A percentile compares a stretch with the other conserved stretches of the same genome.
Conservation (phyloP, 2,113 vertebrate genomes). For the Sceloporus tristichus region DNA sequence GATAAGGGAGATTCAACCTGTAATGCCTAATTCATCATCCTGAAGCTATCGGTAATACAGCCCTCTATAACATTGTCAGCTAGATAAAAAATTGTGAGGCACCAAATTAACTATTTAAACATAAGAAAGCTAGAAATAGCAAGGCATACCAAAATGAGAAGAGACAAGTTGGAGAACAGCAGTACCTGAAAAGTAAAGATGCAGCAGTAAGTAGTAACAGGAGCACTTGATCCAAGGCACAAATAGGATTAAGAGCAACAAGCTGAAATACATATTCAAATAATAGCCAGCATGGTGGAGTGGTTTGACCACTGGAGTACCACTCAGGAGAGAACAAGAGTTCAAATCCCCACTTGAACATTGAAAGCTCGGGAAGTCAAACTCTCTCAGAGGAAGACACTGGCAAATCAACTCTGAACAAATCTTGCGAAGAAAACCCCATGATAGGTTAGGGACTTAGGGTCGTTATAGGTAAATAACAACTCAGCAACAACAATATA, state of each 20-base stretch:
- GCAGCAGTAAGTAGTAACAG: too few species aligned
- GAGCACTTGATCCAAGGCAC: neutral
- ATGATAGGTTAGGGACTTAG: too few species aligned
- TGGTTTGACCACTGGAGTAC: neutral
- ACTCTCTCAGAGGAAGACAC: too few species aligned
- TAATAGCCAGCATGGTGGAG: neutral
- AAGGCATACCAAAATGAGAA: neutral
- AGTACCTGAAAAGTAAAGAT: neutral
- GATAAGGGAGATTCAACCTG: too few species aligned
- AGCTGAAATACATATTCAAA: neutral
- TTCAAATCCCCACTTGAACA: too few species aligned
- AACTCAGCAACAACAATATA: neutral
- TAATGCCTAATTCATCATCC: neutral
- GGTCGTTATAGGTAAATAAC: too few species aligned
- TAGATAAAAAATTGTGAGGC: neutral
- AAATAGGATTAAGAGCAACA: neutral
- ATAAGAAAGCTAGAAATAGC: neutral
- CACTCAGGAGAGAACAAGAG: neutral
- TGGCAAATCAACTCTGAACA: too few species aligned
- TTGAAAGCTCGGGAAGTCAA: too few species aligned
- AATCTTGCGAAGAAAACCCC: too few species aligned
- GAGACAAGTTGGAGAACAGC: neutral
- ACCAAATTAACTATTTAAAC: neutral
- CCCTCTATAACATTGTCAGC: neutral
- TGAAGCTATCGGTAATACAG: neutral